Base-by-base conservation (phyloP, 1,140 invertebrate genomes). In the Nasonia giraulti region DNA sequence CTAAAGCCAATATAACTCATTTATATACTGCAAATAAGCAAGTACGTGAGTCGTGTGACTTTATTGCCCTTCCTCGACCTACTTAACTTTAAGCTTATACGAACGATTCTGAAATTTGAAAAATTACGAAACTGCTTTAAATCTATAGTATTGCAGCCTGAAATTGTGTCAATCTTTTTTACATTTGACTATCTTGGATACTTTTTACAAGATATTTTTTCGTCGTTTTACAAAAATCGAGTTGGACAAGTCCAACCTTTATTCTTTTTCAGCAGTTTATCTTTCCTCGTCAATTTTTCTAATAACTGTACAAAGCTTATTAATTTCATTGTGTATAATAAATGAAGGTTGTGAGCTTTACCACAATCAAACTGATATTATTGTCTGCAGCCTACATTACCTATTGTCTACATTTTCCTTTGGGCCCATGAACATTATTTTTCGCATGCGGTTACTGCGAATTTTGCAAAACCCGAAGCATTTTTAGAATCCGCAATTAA, bases 1-100 rank as follows among this genome's bases (percentile, higher is more conserved):
- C 90, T 92, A 91, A 92, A 86, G 91, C 86, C 87, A 89, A 90
- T 91, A 87, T 87, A 89, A 88, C 68, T 89, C 87, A 87, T 89
- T 91, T 87, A 85, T 80, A 88, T 86, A 86, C 8, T 83, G 33
- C 80, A 83, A 83, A 78, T 20, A 47, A 82, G 44, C 44, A 82
- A 83, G 76, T 82, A 80, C 37, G 71, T 81, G 73, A 84, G 83
- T 87, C 77, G 75, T 82, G 73, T 76, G 73, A 83, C 50, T 76
- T 87, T 78, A 82, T 82, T 85, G 85, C 10, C 75, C 80, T 80
- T 83, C 68, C 75, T 80, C 74, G 80, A 86, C 10, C 55, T 86
- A 81, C 47, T 86, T 85, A 85, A 73, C 73, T 80, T 14, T 83
- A 82, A 82, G 75, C 74, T 82, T 74, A 71, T 12, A 78, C 20